Evolutionary conservation across 1,140 invertebrate genomes (phyloP).

Genomic region (Hetaerina americana): DNA sequence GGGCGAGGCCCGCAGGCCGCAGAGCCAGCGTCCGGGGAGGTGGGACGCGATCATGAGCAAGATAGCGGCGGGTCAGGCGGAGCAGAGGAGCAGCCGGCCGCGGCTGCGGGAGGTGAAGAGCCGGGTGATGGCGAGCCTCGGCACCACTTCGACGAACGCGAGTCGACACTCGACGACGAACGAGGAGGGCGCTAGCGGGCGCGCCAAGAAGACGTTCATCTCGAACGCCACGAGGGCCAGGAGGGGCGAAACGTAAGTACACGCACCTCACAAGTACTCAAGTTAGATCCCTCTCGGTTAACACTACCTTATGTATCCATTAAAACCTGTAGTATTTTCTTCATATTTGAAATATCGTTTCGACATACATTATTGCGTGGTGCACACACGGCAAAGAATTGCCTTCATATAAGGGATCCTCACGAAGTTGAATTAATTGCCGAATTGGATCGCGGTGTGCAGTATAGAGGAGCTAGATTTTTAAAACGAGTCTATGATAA

Average conservation of each 20-base stretch:
- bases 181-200: background rate
- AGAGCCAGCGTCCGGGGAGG: conserved; percentile 33
- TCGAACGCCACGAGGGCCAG: background rate
- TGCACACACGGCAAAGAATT: too few species aligned
- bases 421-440: too few species aligned
- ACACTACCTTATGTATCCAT: too few species aligned
- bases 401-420: too few species aligned
- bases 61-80: conserved; percentile 54
- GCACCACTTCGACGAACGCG: background rate
- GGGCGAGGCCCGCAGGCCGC: conserved; percentile 17
- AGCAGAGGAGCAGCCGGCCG: conserved; percentile 45
- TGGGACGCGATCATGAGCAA: conserved; percentile 74
- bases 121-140: conserved; percentile 37
- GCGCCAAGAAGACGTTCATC: background rate
- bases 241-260: background rate
- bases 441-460: too few species aligned
- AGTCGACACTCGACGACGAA: background rate
- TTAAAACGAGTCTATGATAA: too few species aligned
- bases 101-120: conserved; percentile 66
- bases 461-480: too few species aligned
- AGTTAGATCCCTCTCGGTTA: too few species aligned
- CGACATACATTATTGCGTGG: too few species aligned
- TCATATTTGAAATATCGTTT: too few species aligned
- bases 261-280: too few species aligned
- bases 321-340: too few species aligned